Percentiles rank a stretch among this genome's conserved stretches.
phyloP scores from a whole-genome alignment of 2,888 invertebrate genomes.

The Capitulum mitella region DNA sequence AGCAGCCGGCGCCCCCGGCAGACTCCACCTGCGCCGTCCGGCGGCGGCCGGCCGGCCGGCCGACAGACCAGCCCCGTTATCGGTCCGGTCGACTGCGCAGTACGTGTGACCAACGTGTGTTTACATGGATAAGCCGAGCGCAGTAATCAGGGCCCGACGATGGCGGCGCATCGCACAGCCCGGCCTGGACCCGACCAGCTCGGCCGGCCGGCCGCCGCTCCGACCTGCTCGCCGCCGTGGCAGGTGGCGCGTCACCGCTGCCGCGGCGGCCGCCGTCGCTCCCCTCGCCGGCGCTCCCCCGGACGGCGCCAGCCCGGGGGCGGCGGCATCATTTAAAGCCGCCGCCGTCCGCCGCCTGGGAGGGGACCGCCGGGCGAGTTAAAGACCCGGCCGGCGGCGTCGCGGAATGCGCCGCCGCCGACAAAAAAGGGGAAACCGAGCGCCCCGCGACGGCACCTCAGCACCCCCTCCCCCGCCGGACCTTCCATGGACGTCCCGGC shows the following conservation, averaged over 20 bases:
- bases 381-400: background rate
- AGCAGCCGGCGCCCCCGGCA: too few species aligned
- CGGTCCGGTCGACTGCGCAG: background rate
- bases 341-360: background rate
- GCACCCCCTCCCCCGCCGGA: too few species aligned
- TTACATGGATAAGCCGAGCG: background rate
- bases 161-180: too few species aligned
- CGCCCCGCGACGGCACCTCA: too few species aligned
- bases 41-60: background rate
- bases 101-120: background rate
- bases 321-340: background rate
- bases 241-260: too few species aligned
- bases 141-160: too few species aligned
- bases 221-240: too few species aligned
- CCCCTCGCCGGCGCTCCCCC: background rate
- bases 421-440: too few species aligned
- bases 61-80: background rate
- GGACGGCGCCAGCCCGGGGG: background rate
- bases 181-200: too few species aligned
- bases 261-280: background rate
- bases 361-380: slow-evolving; percentile 3
- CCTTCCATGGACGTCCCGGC: too few species aligned
- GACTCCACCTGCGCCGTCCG: background rate
- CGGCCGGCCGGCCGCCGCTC: too few species aligned
- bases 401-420: background rate